Evolutionary conservation across 2,797 vertebrate species (phyloP).

Genomic region (Neoniphon sammara): DNA sequence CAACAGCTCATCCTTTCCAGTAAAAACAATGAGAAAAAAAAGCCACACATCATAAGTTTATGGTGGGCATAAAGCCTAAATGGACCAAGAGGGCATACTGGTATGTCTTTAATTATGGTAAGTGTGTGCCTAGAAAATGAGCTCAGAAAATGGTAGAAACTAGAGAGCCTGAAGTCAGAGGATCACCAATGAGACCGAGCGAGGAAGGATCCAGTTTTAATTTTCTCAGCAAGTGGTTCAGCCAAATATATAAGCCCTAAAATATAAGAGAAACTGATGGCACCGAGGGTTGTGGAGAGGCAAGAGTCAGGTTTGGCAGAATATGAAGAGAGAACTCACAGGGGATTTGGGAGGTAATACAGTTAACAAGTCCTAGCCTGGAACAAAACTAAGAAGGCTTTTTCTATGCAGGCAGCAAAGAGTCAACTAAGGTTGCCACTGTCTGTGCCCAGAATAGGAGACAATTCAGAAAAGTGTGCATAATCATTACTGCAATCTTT

Average conservation of each 20-base stretch:
- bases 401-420: conserved; percentile 13
- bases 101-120: conserved; percentile 31
- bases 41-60: conserved; percentile 2
- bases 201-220: conserved; percentile 14
- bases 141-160: conserved; percentile 37
- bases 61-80: conserved; percentile 9
- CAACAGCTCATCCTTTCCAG: conserved; percentile 42
- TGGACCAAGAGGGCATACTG: conserved; percentile 17
- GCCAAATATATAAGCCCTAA: no score
- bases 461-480: conserved; percentile 10
- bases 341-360: conserved; percentile 57
- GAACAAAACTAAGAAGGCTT: conserved; percentile 15
- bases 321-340: conserved; percentile 53
- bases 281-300: conserved; percentile 18
- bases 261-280: conserved; percentile 7
- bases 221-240: conserved; percentile 17
- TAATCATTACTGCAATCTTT: conserved; percentile 5
- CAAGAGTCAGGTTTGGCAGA: conserved; percentile 41
- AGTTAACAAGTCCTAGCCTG: conserved; percentile 38
- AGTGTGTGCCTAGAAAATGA: conserved; percentile 48
- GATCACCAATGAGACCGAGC: conserved; percentile 2
- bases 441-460: conserved; percentile 18
- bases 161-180: conserved; percentile 29
- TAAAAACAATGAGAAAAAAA: conserved; percentile 49
- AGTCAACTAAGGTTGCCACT: conserved; percentile 34